These are phyloP conservation scores for Dryadula phaetusa DNA, from an alignment of 2,888 invertebrate species.

Conservation along the genomic window DNA sequence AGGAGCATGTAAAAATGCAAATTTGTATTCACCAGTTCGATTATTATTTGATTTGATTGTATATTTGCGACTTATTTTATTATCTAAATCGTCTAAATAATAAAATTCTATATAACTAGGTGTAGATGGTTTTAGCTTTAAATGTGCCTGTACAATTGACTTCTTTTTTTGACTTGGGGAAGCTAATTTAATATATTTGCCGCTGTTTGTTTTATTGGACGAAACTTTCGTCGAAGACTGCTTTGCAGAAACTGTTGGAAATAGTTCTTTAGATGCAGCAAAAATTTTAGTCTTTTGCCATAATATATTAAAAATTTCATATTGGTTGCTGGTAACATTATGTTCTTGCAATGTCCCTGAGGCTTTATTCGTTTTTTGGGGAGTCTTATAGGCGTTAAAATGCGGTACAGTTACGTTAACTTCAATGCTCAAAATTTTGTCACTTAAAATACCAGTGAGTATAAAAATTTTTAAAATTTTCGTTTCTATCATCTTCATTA, in stretches of 20 bases:
- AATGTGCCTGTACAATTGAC: conserved; percentile 21
- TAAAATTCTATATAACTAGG: conserved; percentile 74
- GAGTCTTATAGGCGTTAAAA: not conserved
- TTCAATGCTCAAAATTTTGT: not conserved
- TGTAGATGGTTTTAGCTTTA: conserved; percentile 51
- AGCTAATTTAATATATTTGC: conserved; percentile 11
- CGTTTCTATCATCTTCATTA: not conserved
- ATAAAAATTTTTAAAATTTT: not conserved
- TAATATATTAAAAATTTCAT: conserved; percentile 68
- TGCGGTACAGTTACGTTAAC: not conserved
- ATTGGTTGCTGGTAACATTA: conserved; percentile 62
- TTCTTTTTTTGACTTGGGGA: conserved; percentile 28
- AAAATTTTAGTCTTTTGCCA: conserved; percentile 67
- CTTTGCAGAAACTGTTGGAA: conserved; percentile 27
- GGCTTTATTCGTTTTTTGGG: not conserved
- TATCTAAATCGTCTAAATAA: conserved; percentile 64
- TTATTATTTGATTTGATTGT: conserved; percentile 40
- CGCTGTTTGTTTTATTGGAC: conserved; percentile 23
- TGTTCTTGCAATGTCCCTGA: conserved; percentile 56
- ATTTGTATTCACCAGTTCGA: conserved; percentile 25
- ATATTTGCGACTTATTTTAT: conserved; percentile 43
- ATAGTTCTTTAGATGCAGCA: conserved; percentile 50
- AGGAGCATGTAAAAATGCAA: conserved; percentile 46
- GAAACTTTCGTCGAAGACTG: conserved; percentile 26
- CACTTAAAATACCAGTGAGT: conserved; percentile 9